Base-by-base conservation (phyloP, 2,888 invertebrate species). In the Serripes groenlandicus region DNA sequence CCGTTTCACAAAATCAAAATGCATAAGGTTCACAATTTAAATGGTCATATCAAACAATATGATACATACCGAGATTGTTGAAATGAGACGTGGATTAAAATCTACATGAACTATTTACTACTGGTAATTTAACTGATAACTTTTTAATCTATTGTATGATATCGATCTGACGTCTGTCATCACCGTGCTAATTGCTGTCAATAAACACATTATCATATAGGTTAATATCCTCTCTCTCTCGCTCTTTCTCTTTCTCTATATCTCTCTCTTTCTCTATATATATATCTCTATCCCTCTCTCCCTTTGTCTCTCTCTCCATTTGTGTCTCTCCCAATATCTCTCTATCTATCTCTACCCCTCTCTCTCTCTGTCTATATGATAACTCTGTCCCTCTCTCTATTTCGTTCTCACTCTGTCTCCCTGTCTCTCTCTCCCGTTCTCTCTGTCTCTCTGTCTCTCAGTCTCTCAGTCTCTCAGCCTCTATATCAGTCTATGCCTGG, bases 101-200 rank as follows among this genome's bases (percentile, higher is more conserved):
- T n/a, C n/a, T n/a, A n/a, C n/a, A n/a, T n/a, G n/a, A n/a, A n/a
- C n/a, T n/a, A n/a, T n/a, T n/a, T 9, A 42, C 18, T 42, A 42
- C 42, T 9, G 18, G 9, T 18, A 18, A 18, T 42, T 42, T 42
- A 42, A 42, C 42, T 42, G 18, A 15, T 42, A 15, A 42, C 42
- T 15, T 15, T 42, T 15, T 58, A 28, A 15, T 23, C 23, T 58
- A 58, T 58, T 28, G 58, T 26, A 26, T 26, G 56, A 56, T 56
- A 56, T 23, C 3, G 56, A 56, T 56, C 56, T 56, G 56, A 56
- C 56, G 34, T 64, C n/a, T 64, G 64, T 66, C 66, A 66, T 66
- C 42, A 32, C 42, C 5, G 23, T 35, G 66, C 37, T 66, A 66
- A 66, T 66, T 66, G 11, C 42, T 66, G 37, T 66, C 66, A 66